These are phyloP conservation scores for Aspiorhynchus laticeps DNA, from an alignment of 2,113 vertebrate species.

Conservation along the genomic window DNA sequence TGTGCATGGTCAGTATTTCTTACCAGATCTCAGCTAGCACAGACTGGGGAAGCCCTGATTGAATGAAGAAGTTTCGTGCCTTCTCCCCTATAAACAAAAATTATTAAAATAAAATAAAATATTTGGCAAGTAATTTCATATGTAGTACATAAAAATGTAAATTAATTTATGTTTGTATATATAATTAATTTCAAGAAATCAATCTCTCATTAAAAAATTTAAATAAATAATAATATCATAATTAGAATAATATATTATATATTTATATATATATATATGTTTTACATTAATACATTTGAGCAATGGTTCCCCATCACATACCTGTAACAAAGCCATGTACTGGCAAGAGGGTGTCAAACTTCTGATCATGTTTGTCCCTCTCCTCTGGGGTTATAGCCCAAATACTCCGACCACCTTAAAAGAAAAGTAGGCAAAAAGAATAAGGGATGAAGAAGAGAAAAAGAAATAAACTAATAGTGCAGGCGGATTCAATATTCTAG, in stretches of 20 bases:
- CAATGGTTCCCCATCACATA: constrained; percentile 62
- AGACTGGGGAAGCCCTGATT: constrained; percentile 86
- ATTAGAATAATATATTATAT: neutral
- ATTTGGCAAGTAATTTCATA: neutral
- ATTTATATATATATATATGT: too few relatives aligned
- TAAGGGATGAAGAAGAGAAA: neutral
- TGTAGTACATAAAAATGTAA: neutral
- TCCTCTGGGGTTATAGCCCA: constrained; percentile 96
- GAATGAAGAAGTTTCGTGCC: constrained; percentile 91
- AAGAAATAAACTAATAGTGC: neutral
- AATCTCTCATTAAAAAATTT: neutral
- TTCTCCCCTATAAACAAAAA: constrained; percentile 83
- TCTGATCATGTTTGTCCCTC: constrained; percentile 92
- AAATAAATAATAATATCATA: too few relatives aligned
- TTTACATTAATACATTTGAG: neutral
- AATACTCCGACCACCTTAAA: constrained; percentile 84
- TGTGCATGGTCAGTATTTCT: constrained; percentile 50
- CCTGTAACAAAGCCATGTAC: constrained; percentile 89
- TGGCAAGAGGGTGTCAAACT: constrained; percentile 90
- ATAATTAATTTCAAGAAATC: neutral
- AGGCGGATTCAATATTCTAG: neutral
- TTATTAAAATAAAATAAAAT: neutral
- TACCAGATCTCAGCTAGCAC: constrained; percentile 97
- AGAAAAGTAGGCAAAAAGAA: neutral
- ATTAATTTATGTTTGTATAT: neutral